Base-by-base conservation (phyloP, 2,888 invertebrate genomes). In the Cryptocheilus praepositus region DNA sequence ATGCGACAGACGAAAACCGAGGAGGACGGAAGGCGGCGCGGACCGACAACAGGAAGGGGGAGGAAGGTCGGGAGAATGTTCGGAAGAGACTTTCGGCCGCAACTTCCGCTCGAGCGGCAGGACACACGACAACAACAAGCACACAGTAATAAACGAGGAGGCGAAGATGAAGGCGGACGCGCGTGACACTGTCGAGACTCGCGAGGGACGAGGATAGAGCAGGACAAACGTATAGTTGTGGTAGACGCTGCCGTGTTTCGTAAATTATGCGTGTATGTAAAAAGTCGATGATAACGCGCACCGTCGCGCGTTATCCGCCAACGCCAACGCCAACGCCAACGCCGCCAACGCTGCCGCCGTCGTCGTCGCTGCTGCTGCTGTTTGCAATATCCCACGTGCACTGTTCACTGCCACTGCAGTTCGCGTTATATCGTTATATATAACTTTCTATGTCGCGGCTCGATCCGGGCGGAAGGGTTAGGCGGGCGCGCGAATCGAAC, bases 321-420 rank as follows among this genome's bases (percentile, higher is more conserved):
- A 79, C 80, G 81, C 59, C 58, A 80, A 71, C 72, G 83, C 76
- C 73, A 60, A 16, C 28, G 56, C 19, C 22, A 53, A 43, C 15
- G 52, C 57, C 21, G 52, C 61, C 13, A 44, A 44, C 16, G 57
- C 61, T 18, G 43, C 59, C 60, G 65, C 75, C 76, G 81, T 74
- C 74, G 81, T 74, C 74, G 80, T 70, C 71, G 83, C 81, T 76
- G 85, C 83, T 77, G 84, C 81, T 83, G 84, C 81, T 85, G 83
- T 77, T 85, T 84, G 84, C 84, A 85, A 86, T 85, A 85, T 85
- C 81, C 36, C 85, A 86, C 85, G 84, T 87, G 87, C 87, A 87
- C 86, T 87, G 86, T 88, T 87, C 88, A 88, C 88, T 88, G 88
- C 88, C 88, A 88, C 83, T 80, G 88, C 88, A 88, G 86, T 88